These are phyloP conservation scores for Melieria picta DNA, from an alignment of 2,888 invertebrate genomes.

Conservation along the genomic window DNA sequence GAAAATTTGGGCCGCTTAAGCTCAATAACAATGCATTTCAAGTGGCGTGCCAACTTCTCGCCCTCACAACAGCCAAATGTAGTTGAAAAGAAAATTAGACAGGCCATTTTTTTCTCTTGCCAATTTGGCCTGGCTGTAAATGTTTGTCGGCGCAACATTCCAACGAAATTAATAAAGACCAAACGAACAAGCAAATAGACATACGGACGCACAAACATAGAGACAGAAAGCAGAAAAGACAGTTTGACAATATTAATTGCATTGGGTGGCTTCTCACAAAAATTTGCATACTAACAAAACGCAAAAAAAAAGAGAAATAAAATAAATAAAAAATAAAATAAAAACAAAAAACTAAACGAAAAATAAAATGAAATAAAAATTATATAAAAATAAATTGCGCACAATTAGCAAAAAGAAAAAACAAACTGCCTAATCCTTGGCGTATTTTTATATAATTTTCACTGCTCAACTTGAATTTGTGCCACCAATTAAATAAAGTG, in stretches of 20 bases:
- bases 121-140: neutral
- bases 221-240: neutral
- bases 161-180: neutral
- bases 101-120: too few relatives aligned
- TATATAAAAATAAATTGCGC: neutral
- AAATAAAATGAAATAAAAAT: neutral
- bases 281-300: neutral
- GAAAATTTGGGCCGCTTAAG: too few relatives aligned
- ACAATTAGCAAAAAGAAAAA: neutral
- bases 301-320: neutral
- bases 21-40: too few relatives aligned
- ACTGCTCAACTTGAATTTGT: too few relatives aligned
- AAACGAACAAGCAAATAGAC: neutral
- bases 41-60: too few relatives aligned
- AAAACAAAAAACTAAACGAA: neutral
- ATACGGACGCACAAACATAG: neutral
- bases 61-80: too few relatives aligned
- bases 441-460: too few relatives aligned
- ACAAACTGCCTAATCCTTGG: neutral
- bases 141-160: neutral
- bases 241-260: conserved; percentile 1
- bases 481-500: too few relatives aligned
- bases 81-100: too few relatives aligned
- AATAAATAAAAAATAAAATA: neutral
- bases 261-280: neutral